phyloP scores from a whole-genome alignment of 2,113 vertebrate species.

The Ifrita kowaldi region DNA sequence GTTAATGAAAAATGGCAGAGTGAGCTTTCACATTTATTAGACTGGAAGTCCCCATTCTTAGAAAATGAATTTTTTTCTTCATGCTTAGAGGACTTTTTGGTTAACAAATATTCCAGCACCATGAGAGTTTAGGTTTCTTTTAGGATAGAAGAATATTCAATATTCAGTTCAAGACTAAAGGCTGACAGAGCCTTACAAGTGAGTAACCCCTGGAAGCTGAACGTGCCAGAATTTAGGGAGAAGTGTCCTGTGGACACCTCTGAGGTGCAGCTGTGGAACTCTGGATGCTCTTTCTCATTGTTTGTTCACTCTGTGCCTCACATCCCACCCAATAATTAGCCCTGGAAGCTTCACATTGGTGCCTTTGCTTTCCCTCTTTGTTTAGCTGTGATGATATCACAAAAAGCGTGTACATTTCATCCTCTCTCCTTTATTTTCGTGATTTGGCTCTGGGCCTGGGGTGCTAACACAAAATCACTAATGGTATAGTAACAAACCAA shows the following conservation, averaged over 20 bases:
- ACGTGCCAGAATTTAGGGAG: background rate
- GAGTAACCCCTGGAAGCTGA: background rate
- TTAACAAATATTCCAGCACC: background rate
- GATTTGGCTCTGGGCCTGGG: conserved; percentile 39
- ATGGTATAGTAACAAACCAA: conserved; percentile 41
- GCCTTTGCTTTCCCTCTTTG: conserved; percentile 58
- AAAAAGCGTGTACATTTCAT: background rate
- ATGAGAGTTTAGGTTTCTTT: background rate
- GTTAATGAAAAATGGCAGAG: background rate
- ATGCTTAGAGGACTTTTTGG: background rate
- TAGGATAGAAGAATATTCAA: background rate
- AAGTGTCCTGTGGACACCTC: background rate
- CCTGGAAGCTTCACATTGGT: conserved; percentile 43
- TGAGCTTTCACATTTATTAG: background rate
- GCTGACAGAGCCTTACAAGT: background rate
- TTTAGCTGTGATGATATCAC: conserved; percentile 63
- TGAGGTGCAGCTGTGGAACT: background rate
- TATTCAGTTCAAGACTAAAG: background rate
- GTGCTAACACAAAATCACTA: conserved; percentile 55
- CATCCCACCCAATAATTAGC: conserved; percentile 51
- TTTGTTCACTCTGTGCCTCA: conserved; percentile 1
- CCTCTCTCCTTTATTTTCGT: background rate
- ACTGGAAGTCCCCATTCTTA: background rate
- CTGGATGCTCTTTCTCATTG: background rate
- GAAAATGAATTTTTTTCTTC: background rate